phyloP scores from a whole-genome alignment of 2,113 vertebrate species.

The Donacobius atricapilla region DNA sequence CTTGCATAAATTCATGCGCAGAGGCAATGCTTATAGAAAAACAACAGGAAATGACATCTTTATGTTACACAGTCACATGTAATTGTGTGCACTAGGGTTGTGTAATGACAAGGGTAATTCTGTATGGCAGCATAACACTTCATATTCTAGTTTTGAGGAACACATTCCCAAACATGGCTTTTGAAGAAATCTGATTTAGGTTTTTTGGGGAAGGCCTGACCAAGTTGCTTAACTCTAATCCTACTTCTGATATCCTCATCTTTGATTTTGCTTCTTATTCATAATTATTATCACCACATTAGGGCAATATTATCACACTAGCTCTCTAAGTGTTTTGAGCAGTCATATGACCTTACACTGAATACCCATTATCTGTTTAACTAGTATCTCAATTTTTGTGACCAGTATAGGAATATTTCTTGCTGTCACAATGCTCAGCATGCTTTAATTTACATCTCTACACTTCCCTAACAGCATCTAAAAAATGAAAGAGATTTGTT shows the following conservation, averaged over 20 bases:
- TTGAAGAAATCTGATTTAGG: not conserved
- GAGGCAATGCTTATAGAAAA: not conserved
- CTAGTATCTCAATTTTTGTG: not conserved
- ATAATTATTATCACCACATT: not conserved
- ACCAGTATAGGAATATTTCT: not conserved
- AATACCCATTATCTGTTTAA: not conserved
- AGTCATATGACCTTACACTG: not conserved
- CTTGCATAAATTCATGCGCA: not conserved
- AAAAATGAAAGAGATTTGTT: not conserved
- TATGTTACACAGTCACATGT: not conserved
- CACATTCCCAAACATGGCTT: not conserved
- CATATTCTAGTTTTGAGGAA: not conserved
- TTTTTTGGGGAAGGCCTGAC: not conserved
- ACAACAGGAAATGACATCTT: not conserved
- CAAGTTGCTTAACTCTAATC: not conserved
- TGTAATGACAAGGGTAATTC: not conserved
- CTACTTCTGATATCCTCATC: not conserved
- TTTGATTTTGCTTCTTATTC: not conserved
- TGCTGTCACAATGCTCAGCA: not conserved
- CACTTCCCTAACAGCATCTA: not conserved
- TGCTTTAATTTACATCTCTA: not conserved
- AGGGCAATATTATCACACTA: not conserved
- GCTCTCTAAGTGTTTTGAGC: not conserved
- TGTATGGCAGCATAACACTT: not conserved
- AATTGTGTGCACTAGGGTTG: not conserved